Percentiles rank a stretch among this genome's conserved stretches.
Evolutionary conservation across 2,797 vertebrate genomes (phyloP).

Genomic region (Balearica regulorum): DNA sequence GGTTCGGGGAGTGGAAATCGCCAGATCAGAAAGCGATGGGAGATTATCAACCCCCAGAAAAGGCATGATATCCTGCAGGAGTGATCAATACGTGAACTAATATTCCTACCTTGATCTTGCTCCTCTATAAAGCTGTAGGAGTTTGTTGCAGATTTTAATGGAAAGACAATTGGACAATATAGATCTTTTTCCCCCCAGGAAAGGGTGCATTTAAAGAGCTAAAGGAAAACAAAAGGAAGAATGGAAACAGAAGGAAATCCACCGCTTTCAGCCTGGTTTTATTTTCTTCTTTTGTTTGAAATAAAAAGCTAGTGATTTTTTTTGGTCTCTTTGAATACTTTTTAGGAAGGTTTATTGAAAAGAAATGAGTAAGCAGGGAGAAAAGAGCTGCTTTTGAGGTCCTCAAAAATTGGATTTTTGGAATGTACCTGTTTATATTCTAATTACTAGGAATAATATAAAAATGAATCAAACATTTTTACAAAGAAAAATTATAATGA

Average conservation of each 20-base stretch:
- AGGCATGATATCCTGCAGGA: neutral
- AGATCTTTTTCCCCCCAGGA: neutral
- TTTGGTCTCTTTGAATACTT: neutral
- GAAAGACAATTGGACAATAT: conserved; percentile 1
- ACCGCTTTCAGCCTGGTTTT: neutral
- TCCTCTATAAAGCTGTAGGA: neutral
- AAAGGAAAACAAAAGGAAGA: neutral
- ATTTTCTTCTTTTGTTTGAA: neutral
- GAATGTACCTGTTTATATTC: conserved; percentile 1
- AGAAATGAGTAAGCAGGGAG: neutral
- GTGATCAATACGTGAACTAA: conserved; percentile 10
- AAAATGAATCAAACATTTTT: neutral
- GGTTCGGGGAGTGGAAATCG: neutral
- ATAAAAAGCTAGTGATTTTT: neutral
- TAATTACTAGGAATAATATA: neutral
- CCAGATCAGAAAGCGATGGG: neutral
- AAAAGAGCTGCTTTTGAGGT: neutral
- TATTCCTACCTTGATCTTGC: neutral
- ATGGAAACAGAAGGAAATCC: neutral
- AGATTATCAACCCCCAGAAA: neutral
- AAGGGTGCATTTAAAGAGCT: neutral
- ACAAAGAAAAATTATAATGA: neutral
- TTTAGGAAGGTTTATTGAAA: neutral
- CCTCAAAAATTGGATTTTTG: neutral
- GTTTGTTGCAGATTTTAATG: neutral